Conservation (phyloP, 2,888 invertebrate species). For the Metalampra italica region DNA sequence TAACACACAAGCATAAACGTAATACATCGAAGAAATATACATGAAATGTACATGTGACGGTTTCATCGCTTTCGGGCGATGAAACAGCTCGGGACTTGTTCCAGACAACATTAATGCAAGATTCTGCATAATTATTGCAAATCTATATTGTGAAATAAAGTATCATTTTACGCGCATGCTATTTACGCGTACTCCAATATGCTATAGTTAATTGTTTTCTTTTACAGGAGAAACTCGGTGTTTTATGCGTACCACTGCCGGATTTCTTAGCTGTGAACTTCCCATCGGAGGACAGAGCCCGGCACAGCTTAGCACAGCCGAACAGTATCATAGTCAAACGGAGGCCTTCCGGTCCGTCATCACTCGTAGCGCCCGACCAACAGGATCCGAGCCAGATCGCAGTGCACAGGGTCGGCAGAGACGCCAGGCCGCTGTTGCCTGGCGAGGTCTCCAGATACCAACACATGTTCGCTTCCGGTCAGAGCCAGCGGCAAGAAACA, state of each 20-base stretch:
- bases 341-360: conserved; percentile 36
- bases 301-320: conserved; percentile 29
- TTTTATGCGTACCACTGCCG: conserved; percentile 64
- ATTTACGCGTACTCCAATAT: too few species aligned
- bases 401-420: conserved; percentile 77
- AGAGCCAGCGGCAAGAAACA: conserved; percentile 28
- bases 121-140: too few species aligned
- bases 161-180: too few species aligned
- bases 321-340: conserved; percentile 31
- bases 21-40: too few species aligned
- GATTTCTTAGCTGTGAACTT: conserved; percentile 61
- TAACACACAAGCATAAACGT: too few species aligned
- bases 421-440: conserved; percentile 73
- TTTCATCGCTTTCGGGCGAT: too few species aligned
- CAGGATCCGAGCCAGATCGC: conserved; percentile 67
- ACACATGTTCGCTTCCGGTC: conserved; percentile 57
- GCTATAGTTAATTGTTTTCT: background rate
- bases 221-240: conserved; percentile 65
- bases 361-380: conserved; percentile 29
- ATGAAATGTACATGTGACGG: too few species aligned
- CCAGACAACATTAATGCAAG: too few species aligned
- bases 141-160: too few species aligned
- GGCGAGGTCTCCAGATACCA: conserved; percentile 72
- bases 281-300: conserved; percentile 21
- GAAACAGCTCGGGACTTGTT: too few species aligned